phyloP scores from a whole-genome alignment of 2,113 vertebrate genomes.

The Sapayoa aenigma region DNA sequence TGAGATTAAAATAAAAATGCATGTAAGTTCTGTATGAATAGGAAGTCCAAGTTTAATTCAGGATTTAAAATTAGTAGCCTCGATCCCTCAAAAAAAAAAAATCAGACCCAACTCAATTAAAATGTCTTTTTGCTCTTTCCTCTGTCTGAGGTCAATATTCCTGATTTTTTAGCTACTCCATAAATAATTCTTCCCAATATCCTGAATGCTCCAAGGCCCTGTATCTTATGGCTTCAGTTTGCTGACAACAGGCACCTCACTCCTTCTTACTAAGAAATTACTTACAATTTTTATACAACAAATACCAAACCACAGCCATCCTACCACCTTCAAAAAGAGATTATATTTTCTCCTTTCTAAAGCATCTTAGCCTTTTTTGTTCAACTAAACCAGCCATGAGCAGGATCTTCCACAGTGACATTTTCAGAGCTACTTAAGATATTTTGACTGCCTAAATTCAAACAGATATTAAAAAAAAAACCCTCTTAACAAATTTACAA shows the following conservation, averaged over 20 bases:
- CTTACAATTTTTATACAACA: not conserved
- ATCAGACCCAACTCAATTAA: not conserved
- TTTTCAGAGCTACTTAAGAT: constrained; percentile 32
- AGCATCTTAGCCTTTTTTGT: not conserved
- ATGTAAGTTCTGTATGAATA: not conserved
- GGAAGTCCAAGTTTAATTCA: not conserved
- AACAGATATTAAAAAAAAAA: not conserved
- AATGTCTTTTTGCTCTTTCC: not conserved
- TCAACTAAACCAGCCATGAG: not conserved
- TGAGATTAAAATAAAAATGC: not conserved
- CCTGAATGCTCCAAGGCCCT: not conserved
- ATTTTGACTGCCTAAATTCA: not conserved
- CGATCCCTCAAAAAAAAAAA: not conserved
- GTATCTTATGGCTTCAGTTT: not conserved
- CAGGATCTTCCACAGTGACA: not conserved
- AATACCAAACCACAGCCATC: not conserved
- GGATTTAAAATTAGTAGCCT: not conserved
- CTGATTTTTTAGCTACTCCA: not conserved
- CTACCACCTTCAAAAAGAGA: not conserved
- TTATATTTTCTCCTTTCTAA: not conserved
- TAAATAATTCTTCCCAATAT: not conserved
- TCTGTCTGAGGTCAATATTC: not conserved
- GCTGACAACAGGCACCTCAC: not conserved
- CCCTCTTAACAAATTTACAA: not conserved
- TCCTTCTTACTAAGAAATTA: not conserved